phyloP scores from a whole-genome alignment of 2,113 vertebrate genomes.

The Xenopus laevis region DNA sequence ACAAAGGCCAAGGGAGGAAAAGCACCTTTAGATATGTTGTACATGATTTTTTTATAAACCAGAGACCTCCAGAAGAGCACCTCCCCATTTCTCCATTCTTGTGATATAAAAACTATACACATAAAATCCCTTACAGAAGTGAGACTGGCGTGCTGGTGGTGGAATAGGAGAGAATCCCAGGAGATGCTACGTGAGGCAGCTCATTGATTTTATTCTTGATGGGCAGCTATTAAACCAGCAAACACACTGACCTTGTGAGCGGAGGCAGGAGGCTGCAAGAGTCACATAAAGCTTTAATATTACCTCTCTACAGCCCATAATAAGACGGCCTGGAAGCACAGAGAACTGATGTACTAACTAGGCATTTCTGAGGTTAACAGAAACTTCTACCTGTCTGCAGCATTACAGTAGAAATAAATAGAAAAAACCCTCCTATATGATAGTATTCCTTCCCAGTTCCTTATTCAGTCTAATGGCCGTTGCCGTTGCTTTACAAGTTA shows the following conservation, averaged over 20 bases:
- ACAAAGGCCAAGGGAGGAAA: too few species aligned
- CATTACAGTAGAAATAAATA: too few species aligned
- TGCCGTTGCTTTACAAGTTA: too few species aligned
- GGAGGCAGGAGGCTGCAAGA: conserved; percentile 62
- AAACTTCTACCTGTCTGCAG: neutral
- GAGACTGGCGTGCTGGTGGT: conserved; percentile 11
- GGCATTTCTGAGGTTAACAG: neutral
- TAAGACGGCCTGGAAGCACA: conserved; percentile 17
- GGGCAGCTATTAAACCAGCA: conserved; percentile 67
- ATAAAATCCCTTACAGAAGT: conserved; percentile 14
- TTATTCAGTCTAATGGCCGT: too few species aligned
- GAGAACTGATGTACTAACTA: neutral
- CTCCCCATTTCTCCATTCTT: neutral
- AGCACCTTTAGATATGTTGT: neutral
- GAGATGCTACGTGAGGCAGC: conserved; percentile 50
- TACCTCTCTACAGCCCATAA: conserved; percentile 18
- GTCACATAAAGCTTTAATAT: conserved; percentile 63
- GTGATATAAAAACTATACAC: conserved; percentile 20
- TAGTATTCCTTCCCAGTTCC: too few species aligned
- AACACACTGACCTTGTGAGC: conserved; percentile 71
- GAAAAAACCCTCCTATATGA: too few species aligned
- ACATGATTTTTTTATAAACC: neutral
- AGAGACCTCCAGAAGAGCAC: neutral
- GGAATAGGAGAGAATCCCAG: conserved; percentile 30
- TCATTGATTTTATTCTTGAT: conserved; percentile 73